Evolutionary conservation across 2,113 vertebrate species (phyloP).

Genomic region (Dicerorhinus sumatrensis): DNA sequence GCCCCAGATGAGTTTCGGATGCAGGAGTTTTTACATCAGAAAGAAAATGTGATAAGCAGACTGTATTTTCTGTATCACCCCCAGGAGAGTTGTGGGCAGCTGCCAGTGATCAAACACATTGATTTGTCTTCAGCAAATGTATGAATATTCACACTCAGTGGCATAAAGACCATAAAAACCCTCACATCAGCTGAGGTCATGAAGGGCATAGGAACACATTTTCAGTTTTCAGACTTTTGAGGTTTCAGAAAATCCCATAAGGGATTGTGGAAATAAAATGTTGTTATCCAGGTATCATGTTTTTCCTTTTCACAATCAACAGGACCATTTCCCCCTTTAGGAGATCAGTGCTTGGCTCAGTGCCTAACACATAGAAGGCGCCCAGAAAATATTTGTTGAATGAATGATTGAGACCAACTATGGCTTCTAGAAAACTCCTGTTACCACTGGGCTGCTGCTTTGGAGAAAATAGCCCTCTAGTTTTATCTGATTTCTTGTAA

Average conservation of each 20-base stretch:
- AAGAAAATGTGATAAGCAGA: neutral
- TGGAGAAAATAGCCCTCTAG: neutral
- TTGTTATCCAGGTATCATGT: neutral
- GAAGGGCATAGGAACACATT: neutral
- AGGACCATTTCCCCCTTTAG: neutral
- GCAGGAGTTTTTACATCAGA: neutral
- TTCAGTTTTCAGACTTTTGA: neutral
- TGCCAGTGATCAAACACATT: neutral
- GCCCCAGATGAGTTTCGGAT: neutral
- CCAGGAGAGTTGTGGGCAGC: neutral
- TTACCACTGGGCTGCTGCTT: neutral
- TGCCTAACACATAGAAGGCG: neutral
- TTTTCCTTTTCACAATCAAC: neutral
- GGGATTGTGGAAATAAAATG: neutral
- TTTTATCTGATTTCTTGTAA: neutral
- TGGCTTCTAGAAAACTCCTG: neutral
- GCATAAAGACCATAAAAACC: neutral
- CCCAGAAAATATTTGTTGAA: neutral
- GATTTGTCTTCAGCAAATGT: neutral
- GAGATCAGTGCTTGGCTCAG: neutral
- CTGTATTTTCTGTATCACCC: fast-evolving
- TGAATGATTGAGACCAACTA: neutral
- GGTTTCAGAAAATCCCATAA: neutral
- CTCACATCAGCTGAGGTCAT: neutral
- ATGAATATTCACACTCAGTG: neutral